Conservation (phyloP, 2,888 invertebrate species). For the Crepidodera aurea region DNA sequence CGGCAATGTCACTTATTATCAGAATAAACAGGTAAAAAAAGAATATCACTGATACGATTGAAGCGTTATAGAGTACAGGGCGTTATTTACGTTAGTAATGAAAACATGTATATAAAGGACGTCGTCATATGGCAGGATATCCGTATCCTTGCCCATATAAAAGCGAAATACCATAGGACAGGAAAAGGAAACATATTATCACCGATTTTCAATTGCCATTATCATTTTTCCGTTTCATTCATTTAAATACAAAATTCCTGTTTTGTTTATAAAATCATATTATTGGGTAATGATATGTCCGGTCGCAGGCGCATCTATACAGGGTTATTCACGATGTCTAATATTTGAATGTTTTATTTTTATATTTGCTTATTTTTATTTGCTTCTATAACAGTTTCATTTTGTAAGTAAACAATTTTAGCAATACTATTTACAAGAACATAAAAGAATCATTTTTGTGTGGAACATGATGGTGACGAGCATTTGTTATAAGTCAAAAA, state of each 20-base stretch:
- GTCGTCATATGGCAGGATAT: conserved; percentile 57
- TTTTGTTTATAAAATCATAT: conserved; percentile 37
- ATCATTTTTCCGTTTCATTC: conserved; percentile 57
- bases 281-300: conserved; percentile 32
- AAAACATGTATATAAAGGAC: conserved; percentile 46
- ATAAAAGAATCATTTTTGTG: too few relatives aligned
- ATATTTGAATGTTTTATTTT: too few relatives aligned
- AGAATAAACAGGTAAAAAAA: conserved; percentile 2
- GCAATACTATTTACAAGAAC: too few relatives aligned
- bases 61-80: not conserved
- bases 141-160: conserved; percentile 60
- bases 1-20: conserved; percentile 1
- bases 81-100: conserved; percentile 8
- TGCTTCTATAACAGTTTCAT: too few relatives aligned
- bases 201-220: conserved; percentile 60
- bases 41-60: not conserved
- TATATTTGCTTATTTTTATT: too few relatives aligned
- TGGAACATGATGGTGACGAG: too few relatives aligned
- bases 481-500: too few relatives aligned
- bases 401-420: too few relatives aligned
- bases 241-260: conserved; percentile 50
- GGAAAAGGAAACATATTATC: conserved; percentile 61
- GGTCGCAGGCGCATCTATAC: conserved; percentile 11
- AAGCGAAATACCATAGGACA: conserved; percentile 51
- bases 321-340: conserved; percentile 12